Percentiles rank a stretch among this genome's conserved stretches.
Conservation (phyloP, 2,888 invertebrate species). For the Cephalotes varians region DNA sequence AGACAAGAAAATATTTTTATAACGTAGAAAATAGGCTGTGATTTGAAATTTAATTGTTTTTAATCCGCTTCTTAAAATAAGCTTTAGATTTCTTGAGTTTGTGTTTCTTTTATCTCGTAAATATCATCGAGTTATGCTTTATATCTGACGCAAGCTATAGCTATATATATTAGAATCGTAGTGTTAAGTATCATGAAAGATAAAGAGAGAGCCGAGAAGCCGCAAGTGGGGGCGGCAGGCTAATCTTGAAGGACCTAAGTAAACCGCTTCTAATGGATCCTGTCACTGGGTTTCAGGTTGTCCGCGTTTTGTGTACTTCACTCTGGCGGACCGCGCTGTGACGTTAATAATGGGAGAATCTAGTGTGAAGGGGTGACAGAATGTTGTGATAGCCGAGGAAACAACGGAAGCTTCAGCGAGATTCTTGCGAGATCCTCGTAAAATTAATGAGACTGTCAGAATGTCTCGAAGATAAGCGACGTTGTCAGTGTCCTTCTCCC, state of each 20-base stretch:
- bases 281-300: slow-evolving; percentile 76
- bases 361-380: slow-evolving; percentile 71
- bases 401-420: slow-evolving; percentile 30
- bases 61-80: background rate
- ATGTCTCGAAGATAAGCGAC: slow-evolving; percentile 19
- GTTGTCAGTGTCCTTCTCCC: background rate
- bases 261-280: slow-evolving; percentile 82
- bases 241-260: slow-evolving; percentile 80
- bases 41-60: background rate
- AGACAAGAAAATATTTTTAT: background rate
- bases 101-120: background rate
- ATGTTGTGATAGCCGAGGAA: slow-evolving; percentile 68
- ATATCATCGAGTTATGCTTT: slow-evolving; percentile 4
- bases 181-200: slow-evolving; percentile 53
- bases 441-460: slow-evolving; percentile 38
- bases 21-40: background rate
- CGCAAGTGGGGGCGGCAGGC: slow-evolving; percentile 61
- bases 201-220: slow-evolving; percentile 60
- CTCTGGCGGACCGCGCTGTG: slow-evolving; percentile 66
- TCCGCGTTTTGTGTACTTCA: slow-evolving; percentile 67
- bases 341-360: slow-evolving; percentile 77
- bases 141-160: background rate
- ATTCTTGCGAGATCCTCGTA: slow-evolving; percentile 7
- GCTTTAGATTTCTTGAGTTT: background rate
- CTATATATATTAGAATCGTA: background rate